Percentiles rank a stretch among this genome's conserved stretches.
Conservation (phyloP, 1,140 invertebrate species). For the Dufourea novaeangliae region DNA sequence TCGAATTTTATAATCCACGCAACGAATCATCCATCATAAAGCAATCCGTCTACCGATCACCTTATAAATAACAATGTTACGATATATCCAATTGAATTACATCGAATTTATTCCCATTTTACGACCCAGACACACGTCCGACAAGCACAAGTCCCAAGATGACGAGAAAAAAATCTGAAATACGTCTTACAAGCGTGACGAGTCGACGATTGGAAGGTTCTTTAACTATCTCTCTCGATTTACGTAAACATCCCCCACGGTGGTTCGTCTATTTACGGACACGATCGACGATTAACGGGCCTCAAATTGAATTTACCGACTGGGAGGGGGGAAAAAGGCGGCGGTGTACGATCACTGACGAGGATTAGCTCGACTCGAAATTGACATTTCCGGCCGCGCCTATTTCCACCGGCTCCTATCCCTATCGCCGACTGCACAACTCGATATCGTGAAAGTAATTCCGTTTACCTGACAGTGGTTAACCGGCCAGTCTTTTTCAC, state of each 20-base stretch:
- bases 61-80: too few relatives aligned
- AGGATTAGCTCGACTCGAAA: constrained; percentile 70
- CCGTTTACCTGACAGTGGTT: constrained; percentile 52
- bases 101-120: too few relatives aligned
- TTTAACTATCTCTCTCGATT: constrained; percentile 14
- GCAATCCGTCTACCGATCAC: too few relatives aligned
- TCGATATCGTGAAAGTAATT: constrained; percentile 71
- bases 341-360: constrained; percentile 43
- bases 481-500: not conserved
- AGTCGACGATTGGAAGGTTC: not conserved
- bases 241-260: constrained; percentile 32
- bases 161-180: not conserved
- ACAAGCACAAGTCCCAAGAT: too few relatives aligned
- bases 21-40: too few relatives aligned
- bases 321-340: constrained; percentile 22
- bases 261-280: constrained; percentile 36
- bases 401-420: constrained; percentile 60
- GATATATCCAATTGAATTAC: too few relatives aligned
- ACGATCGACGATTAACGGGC: constrained; percentile 62
- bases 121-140: not conserved
- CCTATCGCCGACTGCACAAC: constrained; percentile 47
- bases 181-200: not conserved
- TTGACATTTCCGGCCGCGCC: constrained; percentile 75
- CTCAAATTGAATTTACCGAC: constrained; percentile 70
- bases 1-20: too few relatives aligned